A percentile compares a stretch with the other conserved stretches of the same genome.
Evolutionary conservation across 1,140 invertebrate species (phyloP).

Genomic region (Drosophila sturtevanti): DNA sequence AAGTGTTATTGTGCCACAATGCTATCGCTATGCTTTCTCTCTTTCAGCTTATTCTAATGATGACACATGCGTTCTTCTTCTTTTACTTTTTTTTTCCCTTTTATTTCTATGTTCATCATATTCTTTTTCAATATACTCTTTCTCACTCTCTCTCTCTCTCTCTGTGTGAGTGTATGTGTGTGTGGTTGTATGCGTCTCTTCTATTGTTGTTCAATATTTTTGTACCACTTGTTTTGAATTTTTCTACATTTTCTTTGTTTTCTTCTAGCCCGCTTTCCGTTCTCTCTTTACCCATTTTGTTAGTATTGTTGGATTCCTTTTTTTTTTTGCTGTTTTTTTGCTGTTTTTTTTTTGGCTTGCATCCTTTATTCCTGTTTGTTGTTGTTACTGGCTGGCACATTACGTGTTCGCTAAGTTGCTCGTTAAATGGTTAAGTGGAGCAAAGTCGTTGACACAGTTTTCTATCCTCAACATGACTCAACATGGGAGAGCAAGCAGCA

Average conservation of each 20-base stretch:
- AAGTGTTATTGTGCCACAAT: conserved; percentile 3
- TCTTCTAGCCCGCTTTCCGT: conserved; percentile 29
- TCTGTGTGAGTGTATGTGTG: not conserved
- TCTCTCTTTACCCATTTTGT: conserved; percentile 32
- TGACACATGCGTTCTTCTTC: conserved; percentile 71
- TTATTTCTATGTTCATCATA: not conserved
- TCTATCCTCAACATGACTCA: conserved; percentile 59
- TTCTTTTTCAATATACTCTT: not conserved
- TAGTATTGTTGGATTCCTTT: too few relatives aligned
- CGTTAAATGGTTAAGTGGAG: conserved; percentile 79
- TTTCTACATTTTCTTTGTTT: conserved; percentile 59
- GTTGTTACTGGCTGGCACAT: conserved; percentile 55
- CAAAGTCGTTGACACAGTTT: conserved; percentile 79
- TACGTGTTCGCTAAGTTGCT: conserved; percentile 76
- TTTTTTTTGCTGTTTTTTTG: not conserved
- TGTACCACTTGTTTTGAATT: conserved; percentile 77
- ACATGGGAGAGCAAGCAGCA: conserved; percentile 4
- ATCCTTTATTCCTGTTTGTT: conserved; percentile 21
- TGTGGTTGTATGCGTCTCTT: conserved; percentile 10
- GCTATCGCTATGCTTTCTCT: conserved; percentile 16
- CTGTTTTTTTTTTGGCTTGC: conserved; percentile 8
- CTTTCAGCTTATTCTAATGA: conserved; percentile 68
- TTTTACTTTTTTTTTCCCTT: not conserved
- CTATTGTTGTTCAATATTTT: conserved; percentile 77
- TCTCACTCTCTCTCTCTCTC: conserved; percentile 14